A percentile compares a stretch with the other conserved stretches of the same genome.
Evolutionary conservation across 2,888 invertebrate genomes (phyloP).

Genomic region (Rutpela maculata): DNA sequence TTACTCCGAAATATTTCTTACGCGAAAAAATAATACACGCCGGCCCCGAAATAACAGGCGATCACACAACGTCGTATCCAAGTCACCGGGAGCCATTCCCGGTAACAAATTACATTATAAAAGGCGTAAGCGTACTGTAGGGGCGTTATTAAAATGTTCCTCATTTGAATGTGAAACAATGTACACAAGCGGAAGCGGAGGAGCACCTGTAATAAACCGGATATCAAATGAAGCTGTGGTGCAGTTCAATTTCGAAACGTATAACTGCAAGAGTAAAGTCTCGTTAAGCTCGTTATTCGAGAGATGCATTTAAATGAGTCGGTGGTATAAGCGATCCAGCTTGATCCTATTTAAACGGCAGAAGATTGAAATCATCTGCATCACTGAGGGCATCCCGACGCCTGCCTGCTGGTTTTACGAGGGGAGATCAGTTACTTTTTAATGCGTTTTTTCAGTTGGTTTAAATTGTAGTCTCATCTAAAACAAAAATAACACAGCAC

Average conservation of each 20-base stretch:
- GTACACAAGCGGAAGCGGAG: constrained; percentile 36
- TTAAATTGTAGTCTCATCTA: background rate
- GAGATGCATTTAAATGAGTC: constrained; percentile 63
- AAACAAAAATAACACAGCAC: too few relatives aligned
- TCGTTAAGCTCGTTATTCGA: constrained; percentile 59
- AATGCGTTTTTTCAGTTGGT: constrained; percentile 20
- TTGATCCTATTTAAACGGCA: constrained; percentile 66
- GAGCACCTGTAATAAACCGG: constrained; percentile 49
- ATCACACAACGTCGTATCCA: constrained; percentile 11
- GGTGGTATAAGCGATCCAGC: constrained; percentile 53
- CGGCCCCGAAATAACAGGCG: constrained; percentile 2
- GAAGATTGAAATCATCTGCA: constrained; percentile 67
- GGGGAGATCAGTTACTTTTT: constrained; percentile 28
- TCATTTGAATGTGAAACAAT: constrained; percentile 50
- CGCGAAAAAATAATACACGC: background rate
- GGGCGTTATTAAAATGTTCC: constrained; percentile 42
- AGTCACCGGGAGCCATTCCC: background rate
- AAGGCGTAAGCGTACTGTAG: constrained; percentile 25
- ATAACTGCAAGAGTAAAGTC: constrained; percentile 61
- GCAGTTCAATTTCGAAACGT: constrained; percentile 56
- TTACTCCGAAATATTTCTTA: constrained; percentile 1
- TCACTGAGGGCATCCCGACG: constrained; percentile 57
- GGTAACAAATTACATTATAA: constrained; percentile 29
- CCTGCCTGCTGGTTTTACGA: constrained; percentile 32
- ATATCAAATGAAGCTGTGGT: constrained; percentile 48